Evolutionary conservation across 1,140 invertebrate species (phyloP), one percentile per base, ranked within the genome.

Genomic region (Drosophila seguyi): DNA sequence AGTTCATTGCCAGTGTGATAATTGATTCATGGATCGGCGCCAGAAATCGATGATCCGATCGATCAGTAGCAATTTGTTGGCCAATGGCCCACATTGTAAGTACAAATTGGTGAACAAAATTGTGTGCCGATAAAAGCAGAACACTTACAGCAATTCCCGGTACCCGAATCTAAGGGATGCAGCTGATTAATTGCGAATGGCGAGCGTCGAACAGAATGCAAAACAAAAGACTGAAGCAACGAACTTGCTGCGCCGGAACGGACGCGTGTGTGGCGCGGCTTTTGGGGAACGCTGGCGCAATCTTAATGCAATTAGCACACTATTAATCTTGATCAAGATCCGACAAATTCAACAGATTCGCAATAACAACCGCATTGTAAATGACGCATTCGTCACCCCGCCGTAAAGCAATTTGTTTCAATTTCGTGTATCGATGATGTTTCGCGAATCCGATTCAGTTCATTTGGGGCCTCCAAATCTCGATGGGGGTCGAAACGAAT

Each of bases 211-310:
- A 42, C 31, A 59, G 22, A 60, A 48, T 69, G 69, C 31, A 57
- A 82, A 76, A 86, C 83, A 83, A 86, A 86, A 86, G 83, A 86
- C 84, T 86, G 66, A 88, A 88, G 84, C 84, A 83, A 86, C 84
- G 84, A 86, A 86, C 83, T 86, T 79, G 82, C 44, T 41, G 41
- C 50, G 38, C 27, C 36, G 44, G 48, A 60, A 39, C 34, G 34
- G 45, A 67, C 66, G 53, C 73, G 61, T 57, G 61, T 57, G 27
- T 52, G 31, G 52, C 44, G 48, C 58, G 44, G 41, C 34, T 68
- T 61, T 58, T 58, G 38, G 36, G 25, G 69, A 44, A 63, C 53
- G 67, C 7, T 47, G 63, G 59, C 63, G 48, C 66, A 59, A 77
- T 85, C 69, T 73, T 50, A 81, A 82, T 67, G 68, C 75, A 85